phyloP scores from a whole-genome alignment of 2,113 vertebrate genomes.

The Atherinomorus stipes region DNA sequence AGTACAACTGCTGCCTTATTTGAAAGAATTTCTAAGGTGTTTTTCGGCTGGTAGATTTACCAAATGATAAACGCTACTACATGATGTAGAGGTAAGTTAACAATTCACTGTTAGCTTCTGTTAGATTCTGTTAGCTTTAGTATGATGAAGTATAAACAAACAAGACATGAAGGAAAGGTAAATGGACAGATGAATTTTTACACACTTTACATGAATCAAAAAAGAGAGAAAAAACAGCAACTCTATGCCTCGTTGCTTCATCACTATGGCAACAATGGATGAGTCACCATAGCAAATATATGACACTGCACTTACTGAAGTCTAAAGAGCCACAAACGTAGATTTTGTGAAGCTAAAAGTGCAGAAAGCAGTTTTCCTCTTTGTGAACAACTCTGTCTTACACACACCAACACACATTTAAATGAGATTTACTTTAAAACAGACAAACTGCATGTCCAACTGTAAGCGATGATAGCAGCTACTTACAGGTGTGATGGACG shows the following conservation, averaged over 20 bases:
- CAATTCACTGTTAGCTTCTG: no score
- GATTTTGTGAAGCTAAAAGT: neutral
- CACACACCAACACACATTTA: neutral
- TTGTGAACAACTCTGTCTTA: neutral
- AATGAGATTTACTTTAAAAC: neutral
- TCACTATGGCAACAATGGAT: conserved; percentile 53
- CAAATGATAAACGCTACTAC: neutral
- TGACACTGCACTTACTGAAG: conserved; percentile 55
- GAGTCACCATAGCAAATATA: conserved; percentile 53
- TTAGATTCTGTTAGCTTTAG: neutral
- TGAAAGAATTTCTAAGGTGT: no score
- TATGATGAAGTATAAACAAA: neutral
- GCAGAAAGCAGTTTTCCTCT: neutral
- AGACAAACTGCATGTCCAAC: neutral
- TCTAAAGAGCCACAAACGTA: neutral
- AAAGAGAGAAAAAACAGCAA: conserved; percentile 9
- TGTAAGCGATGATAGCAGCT: neutral
- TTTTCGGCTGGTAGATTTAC: neutral
- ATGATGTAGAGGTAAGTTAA: neutral
- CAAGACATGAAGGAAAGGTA: neutral
- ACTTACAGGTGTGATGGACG: conserved; percentile 67
- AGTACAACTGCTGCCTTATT: neutral
- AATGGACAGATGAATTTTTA: accelerated
- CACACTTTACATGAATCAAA: conserved; percentile 11
- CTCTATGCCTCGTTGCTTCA: conserved; percentile 27